Base-by-base conservation (phyloP, 1,140 invertebrate genomes). In the Zaprionus davidi region DNA sequence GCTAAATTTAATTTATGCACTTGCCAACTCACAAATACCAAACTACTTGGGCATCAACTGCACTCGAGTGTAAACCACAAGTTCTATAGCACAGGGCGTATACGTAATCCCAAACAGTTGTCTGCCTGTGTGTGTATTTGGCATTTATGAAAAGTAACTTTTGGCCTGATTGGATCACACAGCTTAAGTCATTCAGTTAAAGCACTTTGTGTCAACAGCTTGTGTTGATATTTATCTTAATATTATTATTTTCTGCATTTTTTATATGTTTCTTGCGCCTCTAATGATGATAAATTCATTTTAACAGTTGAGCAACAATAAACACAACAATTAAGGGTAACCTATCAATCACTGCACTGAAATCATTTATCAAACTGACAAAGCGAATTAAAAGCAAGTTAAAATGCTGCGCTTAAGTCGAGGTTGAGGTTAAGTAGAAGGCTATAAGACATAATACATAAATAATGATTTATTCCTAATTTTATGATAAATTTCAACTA, bases 1-100 rank as follows among this genome's bases (percentile, higher is more conserved):
- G 62, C 53, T 74, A 78, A 78, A 80, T 71, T 78, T 80, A 67
- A 87, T 87, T 87, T 86, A 87, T 82, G 78, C 75, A 81, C 65
- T 81, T 67, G 60, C 65, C 49, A 66, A 60, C 64, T 51, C 57
- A 68, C 56, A 71, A 76, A 63, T 63, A 76, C 44, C 53, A 79
- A 79, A 69, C 53, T 53, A 65, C 26, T 76, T 36, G 22, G 46
- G 63, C 60, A 71, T 44, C 46, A 65, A 60, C 68, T 38, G 68
- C 73, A 76, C 56, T 72, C 63, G 38, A 71, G 67, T 55, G 67
- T 67, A 67, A 79, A 49, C 77, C 77, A 55, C 77, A 79, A 68
- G 38, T 24, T 67, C 66, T 22, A 67, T 67, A 80, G 75, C 67
- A 80, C 67, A 80, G 62, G 76, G 73, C 68, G 79, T 82, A 76